Evolutionary conservation across 2,113 vertebrate species (phyloP), one percentile per base, ranked within the genome.

Genomic region (Cacatua alba): DNA sequence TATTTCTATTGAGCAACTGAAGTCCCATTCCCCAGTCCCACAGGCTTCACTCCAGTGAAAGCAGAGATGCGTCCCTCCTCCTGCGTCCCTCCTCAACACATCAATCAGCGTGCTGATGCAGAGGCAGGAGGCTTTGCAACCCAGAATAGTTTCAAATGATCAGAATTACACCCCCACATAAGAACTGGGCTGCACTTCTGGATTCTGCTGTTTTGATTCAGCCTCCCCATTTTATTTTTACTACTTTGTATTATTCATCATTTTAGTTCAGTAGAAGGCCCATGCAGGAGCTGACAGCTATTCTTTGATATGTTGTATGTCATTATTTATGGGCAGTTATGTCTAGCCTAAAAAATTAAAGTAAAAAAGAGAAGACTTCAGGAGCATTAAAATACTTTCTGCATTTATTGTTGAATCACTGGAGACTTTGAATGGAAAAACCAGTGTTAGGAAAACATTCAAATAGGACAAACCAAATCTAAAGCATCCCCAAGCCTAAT

Each of bases 21-120:
- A 3, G 35, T 68, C 9, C 29, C 11, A 11, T 65, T 67, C n/a
- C 25, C 7, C 10, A 14, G 29, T 52, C 10, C 25, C 1, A 0
- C 39, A 12, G 14, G 14, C 19, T 46, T 88, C 24, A 21, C 24
- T n/a, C 23, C 17, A 25, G 25, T 41, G 59, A 13, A 31, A 48
- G 25, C 12, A 53, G n/a, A 53, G 20, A 21, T 26, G 9, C 4
- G 18, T 55, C 14, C 20, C 39, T 69, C 35, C 31, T 59, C 55
- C 35, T 26, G 9, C 4, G 18, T 55, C 14, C 20, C 39, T 69
- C 35, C 31, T 59, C 55, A n/a, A 15, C 48, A n/a, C 14, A 9
- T 57, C 53, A 29, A 43, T 16, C 29, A 35, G 9, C 44, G 11
- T 43, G 9, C 25, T 43, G 41, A 17, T 43, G 31, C 15, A 48